Evolutionary conservation across 2,113 vertebrate species (phyloP), one percentile per base, ranked within the genome.

Genomic region (Trogon surrucura): DNA sequence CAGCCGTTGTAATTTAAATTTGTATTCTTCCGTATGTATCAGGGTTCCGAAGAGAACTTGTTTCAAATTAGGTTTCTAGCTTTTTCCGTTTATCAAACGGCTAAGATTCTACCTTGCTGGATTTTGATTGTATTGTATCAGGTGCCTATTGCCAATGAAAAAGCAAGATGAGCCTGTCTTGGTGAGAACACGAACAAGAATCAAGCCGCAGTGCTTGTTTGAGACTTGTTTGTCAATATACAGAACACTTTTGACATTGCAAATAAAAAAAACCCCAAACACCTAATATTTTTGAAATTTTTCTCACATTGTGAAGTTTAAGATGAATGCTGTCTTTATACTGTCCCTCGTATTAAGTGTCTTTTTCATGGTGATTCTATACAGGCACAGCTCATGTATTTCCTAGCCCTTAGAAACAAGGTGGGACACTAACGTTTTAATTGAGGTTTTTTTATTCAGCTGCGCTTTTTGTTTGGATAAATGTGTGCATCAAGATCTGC

Each of bases 131-230:
- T 8, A 9, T 92, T 92, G 23, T 89, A 88, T 85, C 92, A 91
- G 17, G 54, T 93, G 65, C 57, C 71, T 73, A 1, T 88, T 88
- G 64, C 71, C 78, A 30, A 95, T 93, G 74, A 75, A 95, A 96
- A 94, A 81, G 78, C 60, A 85, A 41, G 26, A 64, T 66, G 47
- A 85, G 22, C 38, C 22, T 44, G 32, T 87, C 88, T 8, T 58
- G 38, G 74, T 5, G 53, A 53, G 45, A 94, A 34, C 64, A 70
- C 79, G 32, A 77, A 60, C 57, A 41, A 84, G 34, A 89, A 74
- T 61, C 21, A 83, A 95, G 51, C 36, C n/a, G 58, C 32, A 34
- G 20, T 71, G 56, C 8, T 41, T 84, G 10, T 57, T 80, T 86
- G 83, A 65, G 36, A 58, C n/a, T 36, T 77, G 27, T 75, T 91